Evolutionary conservation across 1,140 invertebrate species (phyloP), one percentile per base, ranked within the genome.

Genomic region (Drosophila sulfurigaster): DNA sequence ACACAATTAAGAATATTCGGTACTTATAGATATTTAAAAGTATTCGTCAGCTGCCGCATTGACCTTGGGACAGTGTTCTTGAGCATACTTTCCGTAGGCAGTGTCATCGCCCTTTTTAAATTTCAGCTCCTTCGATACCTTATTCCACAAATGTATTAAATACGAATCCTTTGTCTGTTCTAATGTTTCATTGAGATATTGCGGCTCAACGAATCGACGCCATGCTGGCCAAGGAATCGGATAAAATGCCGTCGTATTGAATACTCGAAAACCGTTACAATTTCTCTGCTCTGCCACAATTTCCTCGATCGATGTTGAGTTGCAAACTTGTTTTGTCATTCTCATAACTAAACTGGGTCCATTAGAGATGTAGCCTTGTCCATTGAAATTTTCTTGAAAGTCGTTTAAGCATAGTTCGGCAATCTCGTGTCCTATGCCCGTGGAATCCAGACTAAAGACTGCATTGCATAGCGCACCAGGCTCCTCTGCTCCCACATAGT

Each of bases 381-480:
- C 49, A 43, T 64, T n/a, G 13, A 25, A 64, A n/a, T 64, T 54
- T 3, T 43, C 4, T 11, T 64, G 49, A 16, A 64, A 64, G 2
- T 64, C 62, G 4, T n/a, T 48, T 11, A 64, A 25, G 10, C 43
- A 52, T 8, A 54, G 1, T 11, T 64, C 20, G 13, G 3, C 49
- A 25, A 54, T 41, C 8, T 41, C 35, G 35, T 64, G 62, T 3
- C 62, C 62, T 2, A 3, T 25, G 10, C 35, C 49, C 3, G 11
- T 28, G 3, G 58, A 13, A 2, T 30, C 45, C 2, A 60, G 1
- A 48, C 58, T 46, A 7, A 60, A 1, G 2, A 60, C 58, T 10
- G 43, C 58, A 48, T 60, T 60, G 41, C 15, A 11, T 11, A 59
- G n/a, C 2, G 41, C 28, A 3, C 4, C 41, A 3, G 35, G 5